Conservation (phyloP, 2,888 invertebrate species). For the Neria commutata region DNA sequence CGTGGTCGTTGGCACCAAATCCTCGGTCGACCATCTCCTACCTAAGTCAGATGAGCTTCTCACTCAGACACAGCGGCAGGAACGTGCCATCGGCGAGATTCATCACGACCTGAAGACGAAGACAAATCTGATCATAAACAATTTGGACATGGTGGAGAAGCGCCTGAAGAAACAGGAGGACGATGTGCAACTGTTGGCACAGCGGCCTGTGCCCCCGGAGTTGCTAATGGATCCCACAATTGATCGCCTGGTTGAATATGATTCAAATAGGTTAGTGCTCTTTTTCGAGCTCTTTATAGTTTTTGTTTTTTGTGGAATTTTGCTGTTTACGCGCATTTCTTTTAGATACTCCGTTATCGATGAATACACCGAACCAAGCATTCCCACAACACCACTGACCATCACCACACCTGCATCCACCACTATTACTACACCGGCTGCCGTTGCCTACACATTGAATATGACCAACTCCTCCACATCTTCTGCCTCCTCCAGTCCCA, state of each 20-base stretch:
- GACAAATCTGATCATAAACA: conserved; percentile 85
- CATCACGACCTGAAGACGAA: conserved; percentile 81
- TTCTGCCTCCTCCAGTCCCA: no score
- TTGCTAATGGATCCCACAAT: conserved; percentile 77
- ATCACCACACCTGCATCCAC: conserved; percentile 32
- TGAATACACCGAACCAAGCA: conserved; percentile 53
- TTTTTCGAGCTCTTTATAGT: neutral
- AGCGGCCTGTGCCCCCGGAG: conserved; percentile 77
- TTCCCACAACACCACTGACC: conserved; percentile 37
- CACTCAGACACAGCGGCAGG: conserved; percentile 85
- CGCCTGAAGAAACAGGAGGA: conserved; percentile 84
- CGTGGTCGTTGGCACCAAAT: conserved; percentile 86
- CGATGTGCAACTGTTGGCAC: conserved; percentile 78
- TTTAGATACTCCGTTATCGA: conserved; percentile 58
- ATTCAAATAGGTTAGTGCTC: conserved; percentile 69
- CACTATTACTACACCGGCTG: conserved; percentile 28
- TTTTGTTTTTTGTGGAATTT: neutral
- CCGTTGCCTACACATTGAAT: conserved; percentile 29
- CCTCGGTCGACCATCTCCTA: conserved; percentile 82
- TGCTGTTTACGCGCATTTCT: neutral
- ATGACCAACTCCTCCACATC: neutral
- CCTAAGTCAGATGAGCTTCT: conserved; percentile 86
- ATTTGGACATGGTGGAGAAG: conserved; percentile 84
- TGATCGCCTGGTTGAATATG: conserved; percentile 79
- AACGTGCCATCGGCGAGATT: conserved; percentile 84